Base-by-base conservation (phyloP, 2,113 vertebrate species). In the Triplophysa tibetana region DNA sequence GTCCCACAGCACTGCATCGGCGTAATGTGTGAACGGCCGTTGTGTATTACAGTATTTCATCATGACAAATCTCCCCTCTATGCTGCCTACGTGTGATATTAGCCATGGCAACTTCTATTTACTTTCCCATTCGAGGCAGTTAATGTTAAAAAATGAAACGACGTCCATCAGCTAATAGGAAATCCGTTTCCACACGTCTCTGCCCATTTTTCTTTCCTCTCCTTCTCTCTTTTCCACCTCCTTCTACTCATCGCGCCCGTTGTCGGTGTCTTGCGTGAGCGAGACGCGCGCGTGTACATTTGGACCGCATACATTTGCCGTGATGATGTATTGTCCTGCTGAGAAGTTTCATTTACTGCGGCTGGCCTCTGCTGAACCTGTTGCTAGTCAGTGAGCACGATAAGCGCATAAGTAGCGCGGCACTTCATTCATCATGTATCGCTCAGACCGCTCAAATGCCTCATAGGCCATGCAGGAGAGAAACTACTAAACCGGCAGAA, bases 251-350 rank as follows among this genome's bases (percentile, higher is more conserved):
- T 95, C 95, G 95, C 93, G 90, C 92, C 94, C 94, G 94, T 93
- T 96, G 95, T 97, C 95, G 90, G 74, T 94, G 91, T 96, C 94
- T 91, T 78, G 82, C 93, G 93, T 48, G 92, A 92, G 67, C 23
- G 77, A 64, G 78, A 54, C 3, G 68, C 3, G 63, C 41, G 93
- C 94, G 94, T 95, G 95, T 95, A 95, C 93, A 93, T 95, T 97
- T 94, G 89, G 92, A 93, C 91, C 85, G 93, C 95, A 95, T 97
- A 95, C 93, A 96, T 97, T 96, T 95, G 93, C 93, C 92, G 92
- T 94, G 95, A 97, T 98, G 97, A 98, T 99, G 95, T 98, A 98
- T 99, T 97, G 96, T 98, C 95, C 95, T 94, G 93, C 93, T 94
- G 93, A 93, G 94, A 95, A 97, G 98, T 98, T 98, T 99, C 95